These are phyloP conservation scores for Chelonus formosanus DNA, from an alignment of 2,888 invertebrate species.

Conservation along the genomic window DNA sequence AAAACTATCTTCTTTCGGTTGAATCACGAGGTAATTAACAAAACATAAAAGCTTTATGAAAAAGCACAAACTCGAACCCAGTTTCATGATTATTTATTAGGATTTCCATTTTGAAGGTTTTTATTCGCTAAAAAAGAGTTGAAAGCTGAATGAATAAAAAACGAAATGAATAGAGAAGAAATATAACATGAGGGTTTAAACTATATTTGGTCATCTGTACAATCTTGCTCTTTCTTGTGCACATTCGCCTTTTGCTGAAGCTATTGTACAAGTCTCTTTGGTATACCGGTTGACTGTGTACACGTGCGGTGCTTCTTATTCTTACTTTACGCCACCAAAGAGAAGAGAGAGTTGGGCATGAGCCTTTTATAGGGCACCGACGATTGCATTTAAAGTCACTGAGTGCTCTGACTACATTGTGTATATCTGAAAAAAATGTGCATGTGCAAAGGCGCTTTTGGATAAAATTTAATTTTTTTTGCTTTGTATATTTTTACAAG, in stretches of 20 bases:
- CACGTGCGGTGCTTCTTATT: slow-evolving; percentile 28
- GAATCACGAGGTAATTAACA: too few species aligned
- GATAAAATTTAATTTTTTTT: slow-evolving; percentile 2
- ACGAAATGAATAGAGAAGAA: not conserved
- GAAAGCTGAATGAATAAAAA: slow-evolving; percentile 4
- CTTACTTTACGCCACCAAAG: slow-evolving; percentile 17
- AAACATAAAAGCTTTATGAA: too few species aligned
- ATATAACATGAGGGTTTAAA: not conserved
- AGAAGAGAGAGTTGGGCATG: slow-evolving; percentile 24
- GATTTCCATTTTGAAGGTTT: too few species aligned
- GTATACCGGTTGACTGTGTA: slow-evolving; percentile 11
- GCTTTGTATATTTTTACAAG: too few species aligned
- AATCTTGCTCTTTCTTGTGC: slow-evolving; percentile 1
- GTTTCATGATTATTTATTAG: too few species aligned
- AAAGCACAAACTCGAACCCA: too few species aligned
- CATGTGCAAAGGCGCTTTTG: not conserved
- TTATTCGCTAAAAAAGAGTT: not conserved
- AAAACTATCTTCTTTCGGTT: not conserved
- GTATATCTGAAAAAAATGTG: slow-evolving; percentile 1
- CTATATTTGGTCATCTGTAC: slow-evolving; percentile 18
- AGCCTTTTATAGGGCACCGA: slow-evolving; percentile 31
- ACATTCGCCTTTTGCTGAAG: not conserved
- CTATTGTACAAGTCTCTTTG: slow-evolving; percentile 18
- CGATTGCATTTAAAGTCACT: slow-evolving; percentile 9
- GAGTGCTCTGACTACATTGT: slow-evolving; percentile 6